These are phyloP conservation scores for Aphelenchoides bicaudatus DNA, from an alignment of 2,888 invertebrate species.

Conservation along the genomic window DNA sequence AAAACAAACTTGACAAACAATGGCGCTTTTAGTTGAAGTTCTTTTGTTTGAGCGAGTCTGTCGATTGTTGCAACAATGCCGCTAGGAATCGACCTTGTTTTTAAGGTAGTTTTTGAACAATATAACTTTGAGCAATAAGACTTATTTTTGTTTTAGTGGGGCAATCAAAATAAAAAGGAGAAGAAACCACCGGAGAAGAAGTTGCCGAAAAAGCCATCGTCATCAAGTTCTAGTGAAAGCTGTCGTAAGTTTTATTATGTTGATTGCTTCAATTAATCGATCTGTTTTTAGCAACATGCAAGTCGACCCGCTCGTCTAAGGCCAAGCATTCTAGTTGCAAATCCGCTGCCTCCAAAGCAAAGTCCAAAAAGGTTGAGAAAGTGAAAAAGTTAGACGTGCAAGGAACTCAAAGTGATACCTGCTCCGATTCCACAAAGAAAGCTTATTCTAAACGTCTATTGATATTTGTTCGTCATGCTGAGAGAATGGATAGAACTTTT, in stretches of 20 bases:
- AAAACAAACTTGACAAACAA: no score
- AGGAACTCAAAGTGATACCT: background rate
- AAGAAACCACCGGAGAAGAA: conserved; percentile 2
- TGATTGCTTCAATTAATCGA: background rate
- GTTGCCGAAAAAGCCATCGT: background rate
- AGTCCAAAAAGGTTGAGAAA: background rate
- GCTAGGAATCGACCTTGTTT: background rate
- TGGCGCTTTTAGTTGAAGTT: no score
- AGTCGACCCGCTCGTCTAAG: background rate
- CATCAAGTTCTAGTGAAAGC: background rate
- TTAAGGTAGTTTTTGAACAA: no score
- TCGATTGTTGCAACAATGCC: no score
- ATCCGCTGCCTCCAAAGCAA: background rate
- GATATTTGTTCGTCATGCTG: conserved; percentile 26
- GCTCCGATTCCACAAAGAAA: background rate
- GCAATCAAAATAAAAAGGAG: conserved; percentile 7
- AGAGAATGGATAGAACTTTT: conserved; percentile 27
- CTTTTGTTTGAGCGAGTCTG: no score
- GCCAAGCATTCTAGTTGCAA: background rate
- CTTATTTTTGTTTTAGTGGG: no score
- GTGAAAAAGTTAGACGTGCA: background rate
- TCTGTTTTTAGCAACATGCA: background rate
- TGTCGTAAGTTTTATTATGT: background rate
- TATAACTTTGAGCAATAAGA: no score
- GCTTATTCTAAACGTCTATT: background rate